A percentile compares a stretch with the other conserved stretches of the same genome.
Evolutionary conservation across 2,888 invertebrate species (phyloP).

Genomic region (Oxycera nigricornis): DNA sequence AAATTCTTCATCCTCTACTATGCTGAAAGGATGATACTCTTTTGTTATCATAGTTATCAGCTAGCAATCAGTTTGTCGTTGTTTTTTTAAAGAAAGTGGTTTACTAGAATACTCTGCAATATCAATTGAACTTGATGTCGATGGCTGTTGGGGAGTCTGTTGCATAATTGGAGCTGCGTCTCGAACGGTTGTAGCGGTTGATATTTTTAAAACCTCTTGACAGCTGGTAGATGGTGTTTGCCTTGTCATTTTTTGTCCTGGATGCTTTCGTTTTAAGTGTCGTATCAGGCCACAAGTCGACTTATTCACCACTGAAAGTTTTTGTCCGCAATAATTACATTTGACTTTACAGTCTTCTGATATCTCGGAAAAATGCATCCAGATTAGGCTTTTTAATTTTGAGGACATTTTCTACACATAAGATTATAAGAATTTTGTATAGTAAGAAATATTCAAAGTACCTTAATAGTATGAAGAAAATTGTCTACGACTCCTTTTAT

Average conservation of each 20-base stretch:
- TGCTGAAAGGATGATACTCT: slow-evolving; percentile 34
- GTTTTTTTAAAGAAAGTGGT: not conserved
- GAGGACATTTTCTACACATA: slow-evolving; percentile 3
- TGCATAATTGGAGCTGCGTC: too few relatives aligned
- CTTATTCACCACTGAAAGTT: not conserved
- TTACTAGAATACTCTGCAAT: not conserved
- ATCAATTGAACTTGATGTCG: not conserved
- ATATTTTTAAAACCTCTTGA: not conserved
- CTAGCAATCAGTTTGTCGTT: slow-evolving; percentile 17
- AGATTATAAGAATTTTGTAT: too few relatives aligned
- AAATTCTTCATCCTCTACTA: slow-evolving; percentile 34
- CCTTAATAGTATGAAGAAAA: too few relatives aligned
- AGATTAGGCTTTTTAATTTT: not conserved
- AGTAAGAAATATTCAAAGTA: too few relatives aligned
- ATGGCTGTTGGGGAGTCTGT: not conserved
- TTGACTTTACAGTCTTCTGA: not conserved
- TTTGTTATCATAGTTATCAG: slow-evolving; percentile 28
- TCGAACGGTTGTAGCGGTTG: not conserved
- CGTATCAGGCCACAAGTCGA: not conserved
- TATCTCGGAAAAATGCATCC: slow-evolving; percentile 8
- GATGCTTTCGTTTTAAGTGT: slow-evolving; percentile 3
- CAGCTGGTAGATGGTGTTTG: not conserved
- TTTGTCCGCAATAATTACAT: not conserved
- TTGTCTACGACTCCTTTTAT: too few relatives aligned
- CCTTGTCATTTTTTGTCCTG: not conserved